A percentile compares a stretch with the other conserved stretches of the same genome.
These are phyloP conservation scores for Hylaeus volcanicus DNA, from an alignment of 1,140 invertebrate genomes.

Conservation along the genomic window DNA sequence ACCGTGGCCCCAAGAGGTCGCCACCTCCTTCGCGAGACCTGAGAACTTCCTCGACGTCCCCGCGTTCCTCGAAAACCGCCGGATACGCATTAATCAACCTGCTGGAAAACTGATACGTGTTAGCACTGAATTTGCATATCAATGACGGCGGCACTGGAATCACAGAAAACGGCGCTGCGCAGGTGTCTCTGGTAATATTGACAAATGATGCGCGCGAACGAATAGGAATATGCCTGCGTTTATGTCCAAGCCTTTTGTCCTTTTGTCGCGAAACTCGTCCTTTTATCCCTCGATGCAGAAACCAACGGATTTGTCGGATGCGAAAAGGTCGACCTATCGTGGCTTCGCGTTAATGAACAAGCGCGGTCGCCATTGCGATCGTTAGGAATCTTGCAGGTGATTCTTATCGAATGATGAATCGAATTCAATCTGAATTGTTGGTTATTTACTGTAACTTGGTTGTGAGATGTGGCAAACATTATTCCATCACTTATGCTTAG, in stretches of 20 bases:
- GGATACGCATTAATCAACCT: conserved; percentile 52
- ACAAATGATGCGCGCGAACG: conserved; percentile 45
- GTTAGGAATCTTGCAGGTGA: too few relatives aligned
- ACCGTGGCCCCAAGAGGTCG: conserved; percentile 47
- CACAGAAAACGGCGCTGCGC: conserved; percentile 40
- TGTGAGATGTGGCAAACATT: too few relatives aligned
- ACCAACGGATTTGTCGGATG: neutral
- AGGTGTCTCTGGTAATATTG: conserved; percentile 57
- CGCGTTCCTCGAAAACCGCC: conserved; percentile 22
- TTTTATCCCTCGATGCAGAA: neutral
- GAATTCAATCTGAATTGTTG: too few relatives aligned
- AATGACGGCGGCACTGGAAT: conserved; percentile 43
- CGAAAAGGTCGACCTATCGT: conserved; percentile 9
- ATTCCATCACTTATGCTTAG: too few relatives aligned
- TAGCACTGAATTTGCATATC: conserved; percentile 61
- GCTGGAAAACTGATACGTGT: conserved; percentile 59
- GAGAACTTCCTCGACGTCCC: conserved; percentile 1
- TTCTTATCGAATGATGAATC: too few relatives aligned
- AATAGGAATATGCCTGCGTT: conserved; percentile 38
- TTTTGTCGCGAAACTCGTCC: conserved; percentile 14
- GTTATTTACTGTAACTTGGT: too few relatives aligned
- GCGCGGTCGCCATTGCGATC: too few relatives aligned
- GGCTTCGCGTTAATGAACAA: too few relatives aligned
- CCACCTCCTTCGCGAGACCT: conserved; percentile 45
- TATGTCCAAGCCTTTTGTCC: conserved; percentile 28